phyloP scores from a whole-genome alignment of 2,888 invertebrate genomes.

The Agrypnus murinus region DNA sequence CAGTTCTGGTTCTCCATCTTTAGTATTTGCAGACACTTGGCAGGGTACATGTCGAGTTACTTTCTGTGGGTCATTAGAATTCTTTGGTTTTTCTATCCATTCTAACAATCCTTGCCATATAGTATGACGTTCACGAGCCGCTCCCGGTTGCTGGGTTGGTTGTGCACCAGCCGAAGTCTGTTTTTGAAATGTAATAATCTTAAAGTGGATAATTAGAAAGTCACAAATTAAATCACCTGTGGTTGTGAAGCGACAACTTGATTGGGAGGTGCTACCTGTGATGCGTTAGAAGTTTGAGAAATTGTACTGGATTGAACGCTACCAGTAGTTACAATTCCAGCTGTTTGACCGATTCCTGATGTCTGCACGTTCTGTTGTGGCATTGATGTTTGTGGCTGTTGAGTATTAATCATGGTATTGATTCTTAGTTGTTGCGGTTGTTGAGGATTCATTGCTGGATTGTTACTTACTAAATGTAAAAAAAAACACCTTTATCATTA shows the following conservation, averaged over 20 bases:
- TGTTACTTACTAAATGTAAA: slow-evolving; percentile 52
- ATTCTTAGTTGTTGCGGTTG: slow-evolving; percentile 62
- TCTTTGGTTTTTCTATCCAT: slow-evolving; percentile 94
- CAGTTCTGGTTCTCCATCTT: slow-evolving; percentile 93
- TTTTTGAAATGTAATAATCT: too few species aligned
- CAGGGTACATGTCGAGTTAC: slow-evolving; percentile 84
- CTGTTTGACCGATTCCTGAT: slow-evolving; percentile 31
- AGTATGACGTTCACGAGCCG: slow-evolving; percentile 74
- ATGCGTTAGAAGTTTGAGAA: slow-evolving; percentile 59
- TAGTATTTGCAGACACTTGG: slow-evolving; percentile 81
- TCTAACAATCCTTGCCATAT: slow-evolving; percentile 85
- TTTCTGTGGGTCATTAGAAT: slow-evolving; percentile 84
- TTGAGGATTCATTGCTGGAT: slow-evolving; percentile 61
- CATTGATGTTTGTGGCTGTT: slow-evolving; percentile 65
- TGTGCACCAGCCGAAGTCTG: slow-evolving; percentile 41
- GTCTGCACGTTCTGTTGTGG: slow-evolving; percentile 60
- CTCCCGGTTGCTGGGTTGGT: slow-evolving; percentile 68
- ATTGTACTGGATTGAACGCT: slow-evolving; percentile 57
- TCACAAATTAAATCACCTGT: slow-evolving; percentile 57
- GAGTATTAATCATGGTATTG: slow-evolving; percentile 60
- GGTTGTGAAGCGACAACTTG: slow-evolving; percentile 65
- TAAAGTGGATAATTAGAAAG: too few species aligned
- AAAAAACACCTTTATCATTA: too few species aligned
- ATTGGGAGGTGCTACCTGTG: slow-evolving; percentile 64
- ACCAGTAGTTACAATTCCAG: slow-evolving; percentile 37